phyloP scores from a whole-genome alignment of 1,140 invertebrate genomes.

The Neelides sp. region DNA sequence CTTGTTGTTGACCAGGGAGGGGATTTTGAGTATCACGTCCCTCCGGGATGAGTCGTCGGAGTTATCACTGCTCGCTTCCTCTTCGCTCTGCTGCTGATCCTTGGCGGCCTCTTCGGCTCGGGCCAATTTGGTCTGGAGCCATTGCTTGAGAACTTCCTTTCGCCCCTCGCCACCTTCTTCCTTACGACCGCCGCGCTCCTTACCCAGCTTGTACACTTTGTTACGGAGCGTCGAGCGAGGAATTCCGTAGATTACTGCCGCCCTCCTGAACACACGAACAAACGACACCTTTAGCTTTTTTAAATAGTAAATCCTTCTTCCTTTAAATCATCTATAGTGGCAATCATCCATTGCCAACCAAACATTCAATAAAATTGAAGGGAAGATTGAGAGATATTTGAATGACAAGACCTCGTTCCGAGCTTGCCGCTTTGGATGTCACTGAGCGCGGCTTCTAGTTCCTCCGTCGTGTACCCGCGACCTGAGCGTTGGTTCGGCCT shows the following conservation, averaged over 20 bases:
- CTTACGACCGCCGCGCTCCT: conserved; percentile 10
- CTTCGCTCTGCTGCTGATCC: conserved; percentile 9
- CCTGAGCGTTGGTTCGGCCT: conserved; percentile 16
- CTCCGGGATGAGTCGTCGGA: conserved; percentile 15
- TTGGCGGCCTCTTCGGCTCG: no score
- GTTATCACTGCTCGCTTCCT: conserved; percentile 20
- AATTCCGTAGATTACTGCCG: conserved; percentile 87
- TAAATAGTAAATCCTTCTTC: no score
- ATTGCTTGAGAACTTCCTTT: conserved; percentile 25
- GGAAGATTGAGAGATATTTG: neutral
- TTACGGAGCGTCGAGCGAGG: conserved; percentile 86
- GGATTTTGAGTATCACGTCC: conserved; percentile 65
- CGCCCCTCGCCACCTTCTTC: conserved; percentile 9
- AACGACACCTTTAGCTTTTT: no score
- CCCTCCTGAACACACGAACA: conserved; percentile 40
- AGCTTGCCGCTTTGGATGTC: conserved; percentile 86
- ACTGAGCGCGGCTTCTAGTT: conserved; percentile 71
- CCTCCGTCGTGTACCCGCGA: conserved; percentile 71
- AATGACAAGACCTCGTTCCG: conserved; percentile 51
- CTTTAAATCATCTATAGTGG: no score
- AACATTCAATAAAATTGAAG: neutral
- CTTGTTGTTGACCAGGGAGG: conserved; percentile 50
- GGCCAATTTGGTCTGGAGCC: conserved; percentile 22
- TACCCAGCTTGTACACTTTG: conserved; percentile 46
- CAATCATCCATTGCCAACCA: neutral